Evolutionary conservation across 2,888 invertebrate species (phyloP).

Genomic region (Acholoe squamosa): DNA sequence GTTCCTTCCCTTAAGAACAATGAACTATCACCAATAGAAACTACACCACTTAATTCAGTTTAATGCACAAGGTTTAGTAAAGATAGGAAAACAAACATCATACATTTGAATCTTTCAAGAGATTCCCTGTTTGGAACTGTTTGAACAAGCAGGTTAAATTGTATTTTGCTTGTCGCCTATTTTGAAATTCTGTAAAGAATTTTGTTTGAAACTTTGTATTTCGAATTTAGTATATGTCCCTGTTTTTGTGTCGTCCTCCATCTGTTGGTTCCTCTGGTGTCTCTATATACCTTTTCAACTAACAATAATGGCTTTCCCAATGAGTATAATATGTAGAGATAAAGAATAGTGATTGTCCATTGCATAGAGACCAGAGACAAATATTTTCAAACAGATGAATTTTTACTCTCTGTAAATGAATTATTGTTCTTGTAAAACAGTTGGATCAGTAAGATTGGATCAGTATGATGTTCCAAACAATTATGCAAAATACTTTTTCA

Average conservation of each 20-base stretch:
- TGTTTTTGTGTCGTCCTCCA: not conserved
- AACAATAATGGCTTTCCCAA: too few species aligned
- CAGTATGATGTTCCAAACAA: too few species aligned
- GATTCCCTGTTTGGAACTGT: not conserved
- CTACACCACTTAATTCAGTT: not conserved
- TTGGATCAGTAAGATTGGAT: too few species aligned
- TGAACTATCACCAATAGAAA: not conserved
- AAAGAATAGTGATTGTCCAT: too few species aligned
- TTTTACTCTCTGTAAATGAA: too few species aligned
- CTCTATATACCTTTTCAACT: too few species aligned
- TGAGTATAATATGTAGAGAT: too few species aligned
- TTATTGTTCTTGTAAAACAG: too few species aligned
- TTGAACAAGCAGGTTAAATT: not conserved
- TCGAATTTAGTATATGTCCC: not conserved
- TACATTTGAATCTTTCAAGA: not conserved
- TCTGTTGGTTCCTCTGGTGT: too few species aligned
- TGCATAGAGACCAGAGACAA: too few species aligned
- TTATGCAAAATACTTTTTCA: too few species aligned
- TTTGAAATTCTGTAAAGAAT: not conserved
- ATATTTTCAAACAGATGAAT: too few species aligned
- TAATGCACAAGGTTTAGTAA: constrained; percentile 4
- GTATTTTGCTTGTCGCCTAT: not conserved
- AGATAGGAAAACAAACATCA: not conserved
- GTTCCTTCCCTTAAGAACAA: not conserved
- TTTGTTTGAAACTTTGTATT: not conserved